phyloP scores from a whole-genome alignment of 2,888 invertebrate genomes.

The Ophioninae sp. region DNA sequence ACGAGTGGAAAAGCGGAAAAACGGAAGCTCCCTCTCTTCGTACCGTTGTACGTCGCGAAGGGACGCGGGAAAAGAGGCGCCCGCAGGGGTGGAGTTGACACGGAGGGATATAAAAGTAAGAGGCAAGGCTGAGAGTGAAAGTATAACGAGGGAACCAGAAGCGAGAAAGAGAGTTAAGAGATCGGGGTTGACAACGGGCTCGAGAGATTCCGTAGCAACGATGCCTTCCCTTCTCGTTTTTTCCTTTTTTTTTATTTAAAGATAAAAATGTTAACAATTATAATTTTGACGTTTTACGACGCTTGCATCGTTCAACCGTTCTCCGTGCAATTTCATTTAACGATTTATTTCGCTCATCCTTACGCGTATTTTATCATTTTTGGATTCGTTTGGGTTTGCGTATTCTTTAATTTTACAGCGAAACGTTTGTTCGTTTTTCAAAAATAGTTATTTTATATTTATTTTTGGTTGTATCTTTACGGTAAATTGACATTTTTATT shows the following conservation, averaged over 20 bases:
- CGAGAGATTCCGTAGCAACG: slow-evolving; percentile 78
- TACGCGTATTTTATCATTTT: too few relatives aligned
- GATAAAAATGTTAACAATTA: too few relatives aligned
- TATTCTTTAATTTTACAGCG: too few relatives aligned
- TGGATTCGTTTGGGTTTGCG: too few relatives aligned
- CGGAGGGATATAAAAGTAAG: slow-evolving; percentile 53
- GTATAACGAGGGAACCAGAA: slow-evolving; percentile 51
- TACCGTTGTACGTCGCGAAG: slow-evolving; percentile 53
- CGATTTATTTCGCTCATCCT: too few relatives aligned
- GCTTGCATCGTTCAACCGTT: too few relatives aligned
- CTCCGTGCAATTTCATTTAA: too few relatives aligned
- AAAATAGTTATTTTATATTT: too few relatives aligned
- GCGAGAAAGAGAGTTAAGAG: slow-evolving; percentile 55
- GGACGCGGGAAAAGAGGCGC: slow-evolving; percentile 33
- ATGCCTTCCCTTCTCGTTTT: slow-evolving; percentile 67
- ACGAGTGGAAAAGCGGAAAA: slow-evolving; percentile 34
- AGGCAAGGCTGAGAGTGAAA: slow-evolving; percentile 20
- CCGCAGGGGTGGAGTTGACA: slow-evolving; percentile 16
- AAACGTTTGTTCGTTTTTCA: too few relatives aligned
- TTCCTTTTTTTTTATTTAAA: background rate
- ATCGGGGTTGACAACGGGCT: slow-evolving; percentile 64
- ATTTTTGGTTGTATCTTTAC: too few relatives aligned
- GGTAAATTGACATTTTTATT: too few relatives aligned
- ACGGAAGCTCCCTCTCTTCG: slow-evolving; percentile 16
- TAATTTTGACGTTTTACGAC: too few relatives aligned